Evolutionary conservation across 2,888 invertebrate genomes (phyloP).

Genomic region (Oscheius onirici): DNA sequence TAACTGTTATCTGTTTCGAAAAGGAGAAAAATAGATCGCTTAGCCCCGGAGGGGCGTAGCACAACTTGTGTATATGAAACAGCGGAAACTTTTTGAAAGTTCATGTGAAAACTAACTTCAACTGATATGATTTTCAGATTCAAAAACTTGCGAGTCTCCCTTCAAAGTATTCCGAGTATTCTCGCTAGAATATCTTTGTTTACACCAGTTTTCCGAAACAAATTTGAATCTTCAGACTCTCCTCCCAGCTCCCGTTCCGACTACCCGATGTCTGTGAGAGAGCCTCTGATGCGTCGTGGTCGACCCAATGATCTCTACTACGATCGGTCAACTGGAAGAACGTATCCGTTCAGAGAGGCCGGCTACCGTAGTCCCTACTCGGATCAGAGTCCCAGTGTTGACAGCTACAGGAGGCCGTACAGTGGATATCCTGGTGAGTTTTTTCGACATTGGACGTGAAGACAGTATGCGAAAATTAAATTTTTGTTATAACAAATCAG

Average conservation of each 20-base stretch:
- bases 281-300: slow-evolving; percentile 45
- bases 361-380: slow-evolving; percentile 55
- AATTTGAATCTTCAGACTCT: slow-evolving; percentile 42
- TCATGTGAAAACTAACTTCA: too few relatives aligned
- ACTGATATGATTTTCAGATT: too few relatives aligned
- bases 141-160: too few relatives aligned
- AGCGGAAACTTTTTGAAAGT: too few relatives aligned
- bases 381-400: slow-evolving; percentile 53
- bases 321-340: slow-evolving; percentile 28
- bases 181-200: background rate
- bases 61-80: too few relatives aligned
- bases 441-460: background rate
- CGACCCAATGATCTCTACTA: slow-evolving; percentile 38
- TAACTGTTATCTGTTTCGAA: too few relatives aligned
- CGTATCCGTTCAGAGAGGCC: slow-evolving; percentile 28
- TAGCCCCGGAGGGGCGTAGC: too few relatives aligned
- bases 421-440: slow-evolving; percentile 9
- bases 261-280: slow-evolving; percentile 54
- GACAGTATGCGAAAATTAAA: background rate
- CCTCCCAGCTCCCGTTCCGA: slow-evolving; percentile 56
- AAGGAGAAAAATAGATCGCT: too few relatives aligned
- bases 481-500: background rate
- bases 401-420: slow-evolving; percentile 44
- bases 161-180: too few relatives aligned
- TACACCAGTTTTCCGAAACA: too few relatives aligned